Evolutionary conservation across 37 sponge, comb jelly and placozoan species (phyloP).

Genomic region (Ephydatia muelleri): DNA sequence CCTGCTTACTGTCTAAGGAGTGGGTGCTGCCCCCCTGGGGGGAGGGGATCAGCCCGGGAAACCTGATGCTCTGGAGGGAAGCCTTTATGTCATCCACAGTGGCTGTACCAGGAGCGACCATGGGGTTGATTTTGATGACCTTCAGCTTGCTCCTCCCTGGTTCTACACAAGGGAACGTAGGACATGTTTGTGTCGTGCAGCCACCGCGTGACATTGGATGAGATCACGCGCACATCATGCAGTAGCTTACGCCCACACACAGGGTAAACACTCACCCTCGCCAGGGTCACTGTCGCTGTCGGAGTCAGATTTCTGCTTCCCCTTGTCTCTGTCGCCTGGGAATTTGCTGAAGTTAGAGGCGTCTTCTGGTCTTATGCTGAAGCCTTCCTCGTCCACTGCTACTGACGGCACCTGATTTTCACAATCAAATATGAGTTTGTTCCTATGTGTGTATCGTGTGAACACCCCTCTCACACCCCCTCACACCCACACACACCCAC

Average conservation of each 20-base stretch:
- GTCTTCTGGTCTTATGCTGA: conserved; percentile 79
- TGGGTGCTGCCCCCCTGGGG: conserved; percentile 5
- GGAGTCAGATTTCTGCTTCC: background rate
- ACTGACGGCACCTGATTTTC: background rate
- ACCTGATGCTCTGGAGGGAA: conserved; percentile 34
- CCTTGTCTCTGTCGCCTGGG: conserved; percentile 10
- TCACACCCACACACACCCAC: no score
- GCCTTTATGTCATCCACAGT: conserved; percentile 69
- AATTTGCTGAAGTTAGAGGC: conserved; percentile 56
- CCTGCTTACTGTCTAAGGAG: conserved; percentile 35
- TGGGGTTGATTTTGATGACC: conserved; percentile 38
- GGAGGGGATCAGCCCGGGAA: background rate
- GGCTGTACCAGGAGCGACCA: conserved; percentile 13
- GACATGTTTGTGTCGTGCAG: background rate
- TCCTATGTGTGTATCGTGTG: background rate
- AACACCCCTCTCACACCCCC: no score
- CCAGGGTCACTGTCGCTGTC: conserved; percentile 66
- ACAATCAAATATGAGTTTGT: background rate
- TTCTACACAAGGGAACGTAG: conserved; percentile 12
- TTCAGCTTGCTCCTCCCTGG: conserved; percentile 11
- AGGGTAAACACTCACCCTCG: background rate
- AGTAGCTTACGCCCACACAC: background rate
- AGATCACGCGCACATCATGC: background rate
- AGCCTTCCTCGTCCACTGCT: conserved; percentile 90
- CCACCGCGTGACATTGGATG: background rate